Base-by-base conservation (phyloP, 2,113 vertebrate species). In the Suricata suricatta region DNA sequence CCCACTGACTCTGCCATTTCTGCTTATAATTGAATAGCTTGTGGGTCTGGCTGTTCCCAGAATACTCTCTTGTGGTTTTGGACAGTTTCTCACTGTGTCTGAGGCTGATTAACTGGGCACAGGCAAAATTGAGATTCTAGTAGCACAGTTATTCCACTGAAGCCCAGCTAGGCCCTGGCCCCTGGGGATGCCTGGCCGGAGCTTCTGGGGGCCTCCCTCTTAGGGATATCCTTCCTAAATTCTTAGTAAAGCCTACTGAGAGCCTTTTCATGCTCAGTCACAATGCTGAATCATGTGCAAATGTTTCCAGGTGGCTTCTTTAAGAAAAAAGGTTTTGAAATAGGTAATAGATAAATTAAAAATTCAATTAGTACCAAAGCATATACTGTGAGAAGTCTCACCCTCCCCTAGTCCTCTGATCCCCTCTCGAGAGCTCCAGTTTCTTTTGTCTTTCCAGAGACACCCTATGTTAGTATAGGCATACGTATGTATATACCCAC, bases 401-500 rank as follows among this genome's bases (percentile, higher is more conserved):
- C 12, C 41, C 16, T 57, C 8, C 50, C 5, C 16, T 3, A 16
- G 47, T 29, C 66, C 21, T 41, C 31, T 31, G 16, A 11, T 71
- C 33, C 27, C 17, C 52, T 64, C 54, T 11, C 41, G 8, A 35
- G 52, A 72, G 69, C 3, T 47, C 5, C 35, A 57, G 31, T 54
- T 94, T 64, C 31, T 82, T n/a, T 66, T 79, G 19, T 72, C 74
- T 80, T 77, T 64, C 23, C n/a, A 11, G 47, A 76, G 74, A 86
- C 90, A 52, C 15, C 7, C 74, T 41, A 0, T 38, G 9, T 74
- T 63, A 63, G 33, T 74, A 19, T 4, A 8, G 52, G 74, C 16
- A 7, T 13, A 15, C 0, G 0, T 23, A 9, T 68, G 16, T 13
- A 10, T 50, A 12, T 29, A 11, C 4, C 23, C 83, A 52, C 74